A percentile compares a stretch with the other conserved stretches of the same genome.
Conservation (phyloP, 2,797 vertebrate species). For the Brachymystax lenok region DNA sequence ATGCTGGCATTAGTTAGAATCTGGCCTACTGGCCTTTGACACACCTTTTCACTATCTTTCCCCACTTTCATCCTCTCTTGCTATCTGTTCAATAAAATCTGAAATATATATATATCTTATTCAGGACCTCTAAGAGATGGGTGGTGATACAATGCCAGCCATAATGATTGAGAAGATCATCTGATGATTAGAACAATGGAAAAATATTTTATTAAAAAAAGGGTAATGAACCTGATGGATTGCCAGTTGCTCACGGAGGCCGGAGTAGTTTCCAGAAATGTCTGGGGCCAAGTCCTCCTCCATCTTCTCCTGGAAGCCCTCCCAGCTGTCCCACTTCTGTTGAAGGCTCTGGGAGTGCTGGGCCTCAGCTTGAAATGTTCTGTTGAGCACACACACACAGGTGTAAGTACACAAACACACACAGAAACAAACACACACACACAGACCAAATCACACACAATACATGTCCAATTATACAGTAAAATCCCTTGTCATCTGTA, state of each 20-base stretch:
- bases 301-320: conserved; percentile 75
- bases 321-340: conserved; percentile 78
- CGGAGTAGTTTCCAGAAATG: conserved; percentile 54
- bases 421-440: no score
- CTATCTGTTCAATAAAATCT: no score
- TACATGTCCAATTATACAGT: not conserved
- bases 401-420: not conserved
- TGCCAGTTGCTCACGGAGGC: conserved; percentile 76
- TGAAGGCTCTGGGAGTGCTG: conserved; percentile 75
- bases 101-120: no score
- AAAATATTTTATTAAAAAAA: not conserved
- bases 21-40: no score
- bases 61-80: no score
- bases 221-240: conserved; percentile 80
- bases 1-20: no score
- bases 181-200: conserved; percentile 2
- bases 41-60: no score
- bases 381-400: conserved; percentile 46
- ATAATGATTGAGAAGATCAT: not conserved
- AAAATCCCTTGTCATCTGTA: not conserved
- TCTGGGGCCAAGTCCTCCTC: conserved; percentile 53
- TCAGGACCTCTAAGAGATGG: no score
- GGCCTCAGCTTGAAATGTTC: conserved; percentile 70
- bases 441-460: not conserved
- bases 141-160: not conserved